Conservation (phyloP, 2,113 vertebrate genomes). For the Laticauda laticaudata region DNA sequence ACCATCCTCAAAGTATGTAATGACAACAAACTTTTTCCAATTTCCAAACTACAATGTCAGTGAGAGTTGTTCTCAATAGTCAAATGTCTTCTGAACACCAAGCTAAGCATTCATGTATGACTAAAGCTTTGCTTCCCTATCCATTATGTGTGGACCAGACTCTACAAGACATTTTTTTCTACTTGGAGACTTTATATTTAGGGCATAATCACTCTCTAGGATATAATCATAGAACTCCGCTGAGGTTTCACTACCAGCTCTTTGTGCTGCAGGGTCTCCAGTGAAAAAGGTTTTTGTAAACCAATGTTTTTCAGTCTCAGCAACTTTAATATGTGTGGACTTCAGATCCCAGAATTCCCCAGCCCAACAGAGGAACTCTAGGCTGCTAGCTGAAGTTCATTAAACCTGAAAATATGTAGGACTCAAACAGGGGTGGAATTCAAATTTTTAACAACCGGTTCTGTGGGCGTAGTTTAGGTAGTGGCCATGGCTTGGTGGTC, state of each 20-base stretch:
- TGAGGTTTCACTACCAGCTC: not conserved
- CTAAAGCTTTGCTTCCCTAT: not conserved
- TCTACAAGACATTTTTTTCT: not conserved
- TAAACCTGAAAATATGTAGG: conserved; percentile 62
- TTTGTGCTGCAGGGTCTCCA: conserved; percentile 28
- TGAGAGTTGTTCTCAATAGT: not conserved
- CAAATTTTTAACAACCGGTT: no score
- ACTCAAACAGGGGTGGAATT: conserved; percentile 68
- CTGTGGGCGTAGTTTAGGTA: no score
- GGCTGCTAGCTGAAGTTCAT: not conserved
- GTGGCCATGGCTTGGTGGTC: no score
- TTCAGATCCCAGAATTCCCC: not conserved
- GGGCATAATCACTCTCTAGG: not conserved
- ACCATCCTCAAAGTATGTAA: conserved; percentile 11
- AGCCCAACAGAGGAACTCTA: not conserved
- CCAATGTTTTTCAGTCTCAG: not conserved
- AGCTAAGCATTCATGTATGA: not conserved
- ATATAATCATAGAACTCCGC: not conserved
- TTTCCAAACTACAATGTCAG: not conserved
- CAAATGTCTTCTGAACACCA: not conserved
- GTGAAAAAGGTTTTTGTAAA: not conserved
- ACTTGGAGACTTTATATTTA: not conserved
- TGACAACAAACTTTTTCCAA: not conserved
- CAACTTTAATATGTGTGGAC: not conserved
- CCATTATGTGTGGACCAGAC: not conserved